Base-by-base conservation (phyloP, 2,888 invertebrate genomes). In the Eupithecia subfuscata region DNA sequence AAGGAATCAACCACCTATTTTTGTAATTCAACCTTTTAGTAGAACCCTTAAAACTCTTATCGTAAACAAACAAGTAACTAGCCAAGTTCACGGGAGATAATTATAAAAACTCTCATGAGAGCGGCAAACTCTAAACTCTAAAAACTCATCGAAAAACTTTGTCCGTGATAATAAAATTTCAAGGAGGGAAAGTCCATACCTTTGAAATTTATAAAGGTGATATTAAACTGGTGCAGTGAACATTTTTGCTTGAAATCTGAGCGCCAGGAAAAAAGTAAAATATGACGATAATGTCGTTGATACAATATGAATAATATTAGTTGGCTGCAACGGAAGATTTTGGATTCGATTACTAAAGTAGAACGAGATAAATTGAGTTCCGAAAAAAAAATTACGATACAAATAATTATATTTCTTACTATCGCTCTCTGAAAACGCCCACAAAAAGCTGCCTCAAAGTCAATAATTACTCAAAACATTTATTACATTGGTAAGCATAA, bases 101-200 rank as follows among this genome's bases (percentile, higher is more conserved):
- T 79, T 75, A 77, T 77, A 73, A 75, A 75, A 74, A 74, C 52
- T 75, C 69, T 72, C 75, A 52, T 72, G 75, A 75, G 75, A 77
- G 69, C 52, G 22, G 77, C 78, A 75, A 78, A 79, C 75, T 79
- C 80, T 78, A 76, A 75, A 79, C 70, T 77, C 82, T 69, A 85
- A 83, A 86, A 84, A 81, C 82, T 82, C 80, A 45, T 76, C 74
- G 64, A 79, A 76, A 74, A 83, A 85, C 79, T 84, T 82, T 65
- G 70, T 80, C 77, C 78, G 80, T 84, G 82, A 85, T 86, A 85
- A 86, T 82, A 84, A 85, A 82, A 85, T 85, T 84, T 82, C 82
- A 78, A 82, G 76, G 69, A 76, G 72, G n/a, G 76, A 75, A 80
- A 71, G 74, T 74, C 81, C 84, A 82, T 84, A 88, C 86, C 87